Conservation (phyloP, 2,888 invertebrate genomes). For the Pristionchus exspectatus region DNA sequence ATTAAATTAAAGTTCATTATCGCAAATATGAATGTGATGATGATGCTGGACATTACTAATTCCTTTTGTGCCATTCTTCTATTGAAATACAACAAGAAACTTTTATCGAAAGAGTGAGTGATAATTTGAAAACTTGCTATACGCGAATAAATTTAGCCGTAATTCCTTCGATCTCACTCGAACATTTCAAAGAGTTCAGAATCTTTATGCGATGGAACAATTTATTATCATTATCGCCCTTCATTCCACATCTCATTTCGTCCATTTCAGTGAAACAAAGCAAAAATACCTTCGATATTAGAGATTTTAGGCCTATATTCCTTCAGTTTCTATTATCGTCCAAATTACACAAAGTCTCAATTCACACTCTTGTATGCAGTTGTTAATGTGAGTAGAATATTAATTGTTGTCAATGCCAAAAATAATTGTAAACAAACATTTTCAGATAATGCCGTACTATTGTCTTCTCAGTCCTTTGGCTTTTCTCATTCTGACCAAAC, state of each 20-base stretch:
- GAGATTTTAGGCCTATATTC: background rate
- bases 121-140: background rate
- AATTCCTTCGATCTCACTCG: background rate
- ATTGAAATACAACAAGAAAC: slow-evolving; percentile 1
- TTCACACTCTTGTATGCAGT: background rate
- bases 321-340: background rate
- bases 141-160: background rate
- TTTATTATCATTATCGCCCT: background rate
- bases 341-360: background rate
- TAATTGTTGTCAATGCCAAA: background rate
- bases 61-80: background rate
- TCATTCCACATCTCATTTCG: background rate
- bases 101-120: background rate
- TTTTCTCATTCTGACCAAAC: background rate
- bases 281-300: too few relatives aligned
- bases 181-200: background rate
- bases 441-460: slow-evolving; percentile 36
- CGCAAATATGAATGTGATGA: background rate
- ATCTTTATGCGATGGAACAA: background rate
- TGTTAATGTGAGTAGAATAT: background rate
- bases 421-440: background rate
- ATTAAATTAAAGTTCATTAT: background rate
- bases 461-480: background rate
- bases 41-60: background rate
- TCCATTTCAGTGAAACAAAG: background rate